Conservation (phyloP, 2,888 invertebrate species). For the Coenonympha arcania region DNA sequence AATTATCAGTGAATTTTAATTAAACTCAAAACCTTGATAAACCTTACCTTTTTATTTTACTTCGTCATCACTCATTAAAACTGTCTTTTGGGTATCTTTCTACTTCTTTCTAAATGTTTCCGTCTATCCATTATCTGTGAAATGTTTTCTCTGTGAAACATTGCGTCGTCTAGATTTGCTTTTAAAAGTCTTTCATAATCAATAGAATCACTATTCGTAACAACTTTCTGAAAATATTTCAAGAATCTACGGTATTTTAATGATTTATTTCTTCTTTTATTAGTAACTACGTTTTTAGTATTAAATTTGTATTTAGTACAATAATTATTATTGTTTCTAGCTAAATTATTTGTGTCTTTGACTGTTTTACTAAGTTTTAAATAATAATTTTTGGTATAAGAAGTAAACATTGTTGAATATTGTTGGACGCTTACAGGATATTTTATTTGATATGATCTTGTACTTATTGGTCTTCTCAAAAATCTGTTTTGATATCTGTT, state of each 20-base stretch:
- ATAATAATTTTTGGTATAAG: not conserved
- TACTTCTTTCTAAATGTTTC: not conserved
- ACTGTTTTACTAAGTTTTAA: not conserved
- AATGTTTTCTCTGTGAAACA: conserved; percentile 14
- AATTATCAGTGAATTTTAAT: conserved; percentile 13
- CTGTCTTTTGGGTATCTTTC: conserved; percentile 1
- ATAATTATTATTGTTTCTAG: no score
- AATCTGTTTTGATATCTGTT: not conserved
- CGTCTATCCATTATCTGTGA: conserved; percentile 1
- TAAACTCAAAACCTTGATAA: conserved; percentile 30
- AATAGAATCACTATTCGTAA: not conserved
- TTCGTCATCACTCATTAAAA: conserved; percentile 22
- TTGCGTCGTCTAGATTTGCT: conserved; percentile 21
- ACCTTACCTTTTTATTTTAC: conserved; percentile 31
- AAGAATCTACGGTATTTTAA: not conserved
- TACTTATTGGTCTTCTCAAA: not conserved
- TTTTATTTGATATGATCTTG: not conserved
- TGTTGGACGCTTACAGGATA: not conserved
- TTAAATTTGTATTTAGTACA: not conserved
- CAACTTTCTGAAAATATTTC: not conserved
- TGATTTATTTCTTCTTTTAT: not conserved
- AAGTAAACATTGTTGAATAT: not conserved
- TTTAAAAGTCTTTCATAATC: conserved; percentile 29
- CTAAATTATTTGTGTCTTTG: no score
- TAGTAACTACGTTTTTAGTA: not conserved